Evolutionary conservation across 1,140 invertebrate species (phyloP), one percentile per base, ranked within the genome.

Genomic region (Homalodisca vitripennis): DNA sequence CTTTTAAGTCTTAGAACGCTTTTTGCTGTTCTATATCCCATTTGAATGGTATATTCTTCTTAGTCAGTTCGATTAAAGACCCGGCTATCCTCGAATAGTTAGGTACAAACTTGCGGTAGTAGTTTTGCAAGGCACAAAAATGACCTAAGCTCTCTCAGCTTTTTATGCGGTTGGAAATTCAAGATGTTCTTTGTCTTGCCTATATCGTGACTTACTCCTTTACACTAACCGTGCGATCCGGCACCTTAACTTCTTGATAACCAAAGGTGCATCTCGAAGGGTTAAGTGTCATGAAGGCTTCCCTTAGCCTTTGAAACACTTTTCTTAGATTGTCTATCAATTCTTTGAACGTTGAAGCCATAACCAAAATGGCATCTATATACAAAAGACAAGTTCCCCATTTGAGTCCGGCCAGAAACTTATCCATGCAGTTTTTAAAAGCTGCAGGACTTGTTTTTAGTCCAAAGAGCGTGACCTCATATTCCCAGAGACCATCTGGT

Each of bases 71-170:
- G 22, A 10, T 77, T 34, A 82, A 70, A 10, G 79, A 78, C 74
- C 75, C 71, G 13, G 78, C 74, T 46, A 78, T 63, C 3, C 55
- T 60, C 0, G 80, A 70, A 68, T 78, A 81, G 66, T 77, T 73
- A 29, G 63, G 34, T n/a, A 80, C 76, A 70, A 81, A 81, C 29
- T 75, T 64, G 1, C 73, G 32, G 66, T 79, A 79, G 75, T 77
- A 78, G n/a, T 57, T 73, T 1, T 67, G 68, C 29, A 77, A 74
- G 3, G 76, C 76, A 1, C 78, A 24, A 34, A 76, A 76, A 6
- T 6, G 17, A 6, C 17, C 34, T 41, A 41, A 41, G 34, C 6
- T 6, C 6, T 30, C 0, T 74, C 74, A 51, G 75, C 75, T 13
- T 79, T 17, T 72, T 68, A 48, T 6, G 80, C 73, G 2, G 74